phyloP scores from a whole-genome alignment of 37 sponge, comb jelly and placozoan species.

The Amphimedon queenslandica region DNA sequence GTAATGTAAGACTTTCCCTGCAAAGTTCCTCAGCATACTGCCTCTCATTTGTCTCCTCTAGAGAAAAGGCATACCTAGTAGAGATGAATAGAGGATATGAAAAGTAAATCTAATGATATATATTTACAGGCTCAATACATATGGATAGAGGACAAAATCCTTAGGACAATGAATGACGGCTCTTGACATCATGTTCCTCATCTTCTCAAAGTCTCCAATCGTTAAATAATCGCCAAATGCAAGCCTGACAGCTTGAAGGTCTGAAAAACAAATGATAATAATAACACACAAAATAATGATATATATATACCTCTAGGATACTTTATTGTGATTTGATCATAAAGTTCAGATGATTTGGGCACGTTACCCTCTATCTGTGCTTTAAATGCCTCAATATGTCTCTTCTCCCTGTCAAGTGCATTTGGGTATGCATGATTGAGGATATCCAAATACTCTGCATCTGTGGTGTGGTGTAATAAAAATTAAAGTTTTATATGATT shows the following conservation, averaged over 20 bases:
- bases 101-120: too few relatives aligned
- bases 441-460: too few relatives aligned
- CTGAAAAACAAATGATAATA: too few relatives aligned
- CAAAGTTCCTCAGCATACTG: constrained; percentile 34
- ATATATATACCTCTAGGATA: constrained; percentile 55
- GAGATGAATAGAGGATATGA: too few relatives aligned
- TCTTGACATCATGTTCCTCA: not conserved
- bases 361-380: too few relatives aligned
- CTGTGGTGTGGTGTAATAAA: too few relatives aligned
- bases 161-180: not conserved
- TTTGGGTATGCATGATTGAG: too few relatives aligned
- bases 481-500: too few relatives aligned
- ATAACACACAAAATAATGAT: too few relatives aligned
- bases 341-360: constrained; percentile 14
- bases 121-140: not conserved
- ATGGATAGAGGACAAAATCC: not conserved
- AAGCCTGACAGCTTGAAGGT: not conserved
- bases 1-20: constrained; percentile 28
- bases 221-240: not conserved
- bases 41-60: constrained; percentile 39
- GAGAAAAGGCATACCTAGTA: constrained; percentile 17
- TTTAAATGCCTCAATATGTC: too few relatives aligned
- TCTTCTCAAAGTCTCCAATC: not conserved
- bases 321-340: constrained; percentile 19
- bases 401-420: too few relatives aligned